phyloP scores from a whole-genome alignment of 64 coral and sea anemone genomes.

The Stichodactyla helianthus region DNA sequence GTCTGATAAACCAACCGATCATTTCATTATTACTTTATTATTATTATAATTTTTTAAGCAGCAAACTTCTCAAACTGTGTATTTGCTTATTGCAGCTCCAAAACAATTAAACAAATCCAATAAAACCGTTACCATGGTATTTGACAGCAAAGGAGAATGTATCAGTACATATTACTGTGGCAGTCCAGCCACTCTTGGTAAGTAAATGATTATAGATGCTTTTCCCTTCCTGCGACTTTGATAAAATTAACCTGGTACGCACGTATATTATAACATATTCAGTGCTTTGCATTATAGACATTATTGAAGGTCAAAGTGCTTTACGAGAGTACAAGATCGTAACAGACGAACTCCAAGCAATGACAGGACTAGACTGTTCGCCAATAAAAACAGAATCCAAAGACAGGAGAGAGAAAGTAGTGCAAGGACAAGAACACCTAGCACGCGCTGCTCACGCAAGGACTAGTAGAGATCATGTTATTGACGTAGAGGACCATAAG shows the following conservation, averaged over 20 bases:
- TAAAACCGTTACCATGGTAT: neutral
- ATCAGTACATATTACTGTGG: neutral
- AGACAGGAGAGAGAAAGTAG: neutral
- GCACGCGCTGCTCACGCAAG: neutral
- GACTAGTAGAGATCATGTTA: neutral
- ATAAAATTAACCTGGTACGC: neutral
- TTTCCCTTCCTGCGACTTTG: too few species aligned
- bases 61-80: neutral
- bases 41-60: neutral
- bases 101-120: neutral
- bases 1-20: too few species aligned
- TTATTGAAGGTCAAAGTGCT: slow-evolving; percentile 9
- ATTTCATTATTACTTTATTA: neutral
- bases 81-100: neutral
- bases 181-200: neutral
- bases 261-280: neutral
- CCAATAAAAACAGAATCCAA: neutral
- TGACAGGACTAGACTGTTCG: neutral
- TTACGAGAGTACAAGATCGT: neutral
- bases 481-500: neutral
- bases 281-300: neutral
- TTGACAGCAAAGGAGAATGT: neutral
- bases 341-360: neutral
- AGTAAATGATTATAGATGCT: neutral
- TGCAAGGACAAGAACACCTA: neutral